Evolutionary conservation across 2,888 invertebrate species (phyloP).

Genomic region (Leptopilina drosophilae): DNA sequence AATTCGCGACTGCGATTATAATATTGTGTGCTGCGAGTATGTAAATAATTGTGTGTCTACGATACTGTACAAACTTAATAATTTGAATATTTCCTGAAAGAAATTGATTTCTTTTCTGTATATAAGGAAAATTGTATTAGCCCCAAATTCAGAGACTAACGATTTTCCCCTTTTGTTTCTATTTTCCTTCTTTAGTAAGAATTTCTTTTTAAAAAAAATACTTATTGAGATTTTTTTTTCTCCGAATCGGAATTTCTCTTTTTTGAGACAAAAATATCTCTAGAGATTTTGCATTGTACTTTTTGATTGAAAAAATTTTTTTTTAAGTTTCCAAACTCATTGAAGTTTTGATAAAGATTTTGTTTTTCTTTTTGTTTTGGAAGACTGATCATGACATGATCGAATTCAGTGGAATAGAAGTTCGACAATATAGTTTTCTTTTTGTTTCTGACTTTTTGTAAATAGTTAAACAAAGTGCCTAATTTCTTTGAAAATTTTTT

Average conservation of each 20-base stretch:
- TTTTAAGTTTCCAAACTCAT: conserved; percentile 11
- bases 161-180: conserved; percentile 31
- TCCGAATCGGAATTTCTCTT: not conserved
- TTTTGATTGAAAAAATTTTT: not conserved
- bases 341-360: not conserved
- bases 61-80: conserved; percentile 18
- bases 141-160: conserved; percentile 32
- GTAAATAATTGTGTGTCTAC: conserved; percentile 20
- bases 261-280: not conserved
- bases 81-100: conserved; percentile 10
- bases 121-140: conserved; percentile 23
- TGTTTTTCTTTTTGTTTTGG: not conserved
- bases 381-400: conserved; percentile 39
- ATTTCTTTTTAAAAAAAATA: not conserved
- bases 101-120: conserved; percentile 24
- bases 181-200: not conserved
- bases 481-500: not conserved
- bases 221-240: not conserved
- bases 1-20: not conserved
- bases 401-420: conserved; percentile 29
- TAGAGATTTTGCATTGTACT: not conserved
- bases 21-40: conserved; percentile 15
- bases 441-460: not conserved
- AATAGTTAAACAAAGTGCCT: conserved; percentile 13
- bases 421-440: not conserved